These are phyloP conservation scores for Thera britannica DNA, from an alignment of 2,888 invertebrate species.

Conservation along the genomic window DNA sequence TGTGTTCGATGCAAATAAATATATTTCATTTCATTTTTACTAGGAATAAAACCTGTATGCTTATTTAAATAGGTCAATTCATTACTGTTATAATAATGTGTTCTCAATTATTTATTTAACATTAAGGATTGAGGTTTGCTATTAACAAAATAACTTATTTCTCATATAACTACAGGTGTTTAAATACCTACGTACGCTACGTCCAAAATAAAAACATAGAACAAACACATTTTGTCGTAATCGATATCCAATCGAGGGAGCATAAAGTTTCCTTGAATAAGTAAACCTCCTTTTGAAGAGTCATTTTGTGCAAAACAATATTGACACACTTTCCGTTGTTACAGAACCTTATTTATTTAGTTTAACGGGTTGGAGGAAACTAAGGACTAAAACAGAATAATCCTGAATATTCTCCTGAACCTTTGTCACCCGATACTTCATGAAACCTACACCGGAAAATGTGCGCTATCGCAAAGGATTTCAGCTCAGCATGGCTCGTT, in stretches of 20 bases:
- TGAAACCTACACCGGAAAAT: slow-evolving; percentile 1
- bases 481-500: not conserved
- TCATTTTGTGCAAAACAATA: not conserved
- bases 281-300: not conserved
- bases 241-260: too few relatives aligned
- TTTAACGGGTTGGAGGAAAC: not conserved
- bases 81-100: too few relatives aligned
- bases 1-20: too few relatives aligned
- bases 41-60: too few relatives aligned
- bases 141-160: too few relatives aligned
- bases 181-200: too few relatives aligned
- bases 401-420: not conserved
- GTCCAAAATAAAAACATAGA: too few relatives aligned
- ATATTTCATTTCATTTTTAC: too few relatives aligned
- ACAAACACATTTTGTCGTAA: too few relatives aligned
- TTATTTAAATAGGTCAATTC: not conserved
- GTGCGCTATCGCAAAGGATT: not conserved
- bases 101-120: too few relatives aligned
- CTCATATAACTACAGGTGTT: too few relatives aligned
- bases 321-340: not conserved
- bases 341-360: not conserved
- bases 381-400: not conserved
- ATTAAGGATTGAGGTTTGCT: too few relatives aligned
- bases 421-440: not conserved
- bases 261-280: not conserved